These are phyloP conservation scores for Catocala nupta DNA, from an alignment of 2,888 invertebrate species.

Conservation along the genomic window DNA sequence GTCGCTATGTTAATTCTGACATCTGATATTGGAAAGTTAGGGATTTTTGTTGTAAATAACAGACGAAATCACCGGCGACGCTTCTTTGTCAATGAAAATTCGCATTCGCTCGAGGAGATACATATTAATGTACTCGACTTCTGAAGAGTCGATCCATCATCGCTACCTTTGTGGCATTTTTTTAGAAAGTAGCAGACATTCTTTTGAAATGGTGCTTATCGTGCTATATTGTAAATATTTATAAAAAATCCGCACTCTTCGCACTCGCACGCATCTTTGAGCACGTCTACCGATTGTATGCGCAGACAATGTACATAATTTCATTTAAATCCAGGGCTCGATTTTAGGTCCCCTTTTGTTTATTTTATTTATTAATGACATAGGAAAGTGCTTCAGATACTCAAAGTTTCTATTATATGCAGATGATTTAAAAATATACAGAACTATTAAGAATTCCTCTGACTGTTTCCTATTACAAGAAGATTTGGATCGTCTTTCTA, in stretches of 20 bases:
- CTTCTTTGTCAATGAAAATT: slow-evolving; percentile 40
- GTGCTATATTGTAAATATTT: not conserved
- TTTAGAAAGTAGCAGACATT: slow-evolving; percentile 22
- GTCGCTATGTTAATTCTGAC: slow-evolving; percentile 28
- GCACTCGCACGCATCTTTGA: too few relatives aligned
- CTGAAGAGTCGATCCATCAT: slow-evolving; percentile 38
- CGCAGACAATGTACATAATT: too few relatives aligned
- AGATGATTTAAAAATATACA: too few relatives aligned
- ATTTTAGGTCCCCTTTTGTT: too few relatives aligned
- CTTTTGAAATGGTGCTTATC: slow-evolving; percentile 20
- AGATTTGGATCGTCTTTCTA: too few relatives aligned
- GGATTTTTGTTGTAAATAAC: slow-evolving; percentile 41
- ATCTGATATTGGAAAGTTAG: slow-evolving; percentile 17
- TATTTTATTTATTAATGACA: too few relatives aligned
- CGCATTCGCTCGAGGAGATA: slow-evolving; percentile 46
- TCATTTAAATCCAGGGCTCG: too few relatives aligned
- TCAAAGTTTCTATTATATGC: too few relatives aligned
- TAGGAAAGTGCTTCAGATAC: too few relatives aligned
- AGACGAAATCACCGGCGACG: slow-evolving; percentile 37
- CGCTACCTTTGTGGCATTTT: slow-evolving; percentile 23
- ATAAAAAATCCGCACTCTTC: not conserved
- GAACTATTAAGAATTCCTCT: too few relatives aligned
- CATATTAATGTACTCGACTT: slow-evolving; percentile 52
- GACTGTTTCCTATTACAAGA: too few relatives aligned
- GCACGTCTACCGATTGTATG: too few relatives aligned